Conservation (phyloP, 2,113 vertebrate species). For the Sander vitreus region DNA sequence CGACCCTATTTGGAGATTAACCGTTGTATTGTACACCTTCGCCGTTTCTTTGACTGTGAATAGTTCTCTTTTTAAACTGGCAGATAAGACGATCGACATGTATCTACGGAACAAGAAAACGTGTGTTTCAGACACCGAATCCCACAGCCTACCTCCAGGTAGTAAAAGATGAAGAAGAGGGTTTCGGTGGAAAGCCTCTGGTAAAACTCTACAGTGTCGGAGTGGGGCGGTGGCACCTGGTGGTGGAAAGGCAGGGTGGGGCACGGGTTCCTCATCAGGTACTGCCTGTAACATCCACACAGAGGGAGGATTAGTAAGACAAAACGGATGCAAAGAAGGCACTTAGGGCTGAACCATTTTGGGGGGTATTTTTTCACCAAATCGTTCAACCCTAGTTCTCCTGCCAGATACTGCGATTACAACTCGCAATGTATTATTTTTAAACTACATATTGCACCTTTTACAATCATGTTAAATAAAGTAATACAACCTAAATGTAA, state of each 20-base stretch:
- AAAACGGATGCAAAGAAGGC: not conserved
- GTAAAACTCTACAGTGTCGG: slow-evolving; percentile 94
- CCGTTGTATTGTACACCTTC: not conserved
- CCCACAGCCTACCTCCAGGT: slow-evolving; percentile 87
- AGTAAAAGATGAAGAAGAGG: slow-evolving; percentile 96
- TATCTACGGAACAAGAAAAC: not conserved
- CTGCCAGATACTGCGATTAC: too few species aligned
- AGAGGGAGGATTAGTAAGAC: not conserved
- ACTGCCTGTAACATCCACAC: slow-evolving; percentile 84
- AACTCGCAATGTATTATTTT: too few species aligned
- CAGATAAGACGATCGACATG: too few species aligned
- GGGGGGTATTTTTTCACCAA: too few species aligned
- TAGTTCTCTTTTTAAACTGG: too few species aligned
- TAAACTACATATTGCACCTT: too few species aligned
- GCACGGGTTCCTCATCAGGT: slow-evolving; percentile 93
- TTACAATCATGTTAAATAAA: too few species aligned
- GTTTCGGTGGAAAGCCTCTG: slow-evolving; percentile 95
- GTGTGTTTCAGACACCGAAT: not conserved
- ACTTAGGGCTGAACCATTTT: not conserved
- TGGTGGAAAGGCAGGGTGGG: slow-evolving; percentile 94
- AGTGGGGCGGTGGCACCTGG: slow-evolving; percentile 93
- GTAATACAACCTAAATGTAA: too few species aligned
- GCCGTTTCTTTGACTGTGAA: not conserved
- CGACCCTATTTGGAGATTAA: not conserved
- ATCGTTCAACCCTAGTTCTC: too few species aligned